Evolutionary conservation across 2,113 vertebrate genomes (phyloP).

Genomic region (Oncorhynchus tshawytscha): DNA sequence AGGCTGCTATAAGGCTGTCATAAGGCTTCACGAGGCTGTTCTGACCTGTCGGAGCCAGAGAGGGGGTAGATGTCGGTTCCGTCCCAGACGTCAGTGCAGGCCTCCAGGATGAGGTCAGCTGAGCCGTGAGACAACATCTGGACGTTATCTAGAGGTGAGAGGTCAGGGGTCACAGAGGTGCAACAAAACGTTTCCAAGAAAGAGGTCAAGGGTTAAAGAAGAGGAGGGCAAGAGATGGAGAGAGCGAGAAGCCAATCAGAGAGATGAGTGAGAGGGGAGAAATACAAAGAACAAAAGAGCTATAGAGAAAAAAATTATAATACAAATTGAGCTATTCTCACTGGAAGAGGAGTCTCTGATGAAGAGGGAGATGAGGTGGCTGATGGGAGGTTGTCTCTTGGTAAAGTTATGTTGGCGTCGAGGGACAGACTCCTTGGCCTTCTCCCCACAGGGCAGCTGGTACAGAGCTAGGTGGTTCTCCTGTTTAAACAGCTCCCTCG

Average conservation of each 20-base stretch:
- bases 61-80: conserved; percentile 95
- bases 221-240: background rate
- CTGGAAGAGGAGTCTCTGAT: conserved; percentile 92
- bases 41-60: conserved; percentile 92
- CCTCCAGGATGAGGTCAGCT: conserved; percentile 92
- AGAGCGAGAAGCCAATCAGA: background rate
- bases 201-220: conserved; percentile 1
- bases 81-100: conserved; percentile 98
- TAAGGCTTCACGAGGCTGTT: too few relatives aligned
- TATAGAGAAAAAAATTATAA: background rate
- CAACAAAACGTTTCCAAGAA: background rate
- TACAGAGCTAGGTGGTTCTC: conserved; percentile 95
- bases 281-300: background rate
- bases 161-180: background rate
- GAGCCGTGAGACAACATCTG: conserved; percentile 99
- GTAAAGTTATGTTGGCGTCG: conserved; percentile 83
- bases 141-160: conserved; percentile 72
- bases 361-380: conserved; percentile 94
- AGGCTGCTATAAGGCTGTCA: too few relatives aligned
- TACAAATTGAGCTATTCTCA: conserved; percentile 67
- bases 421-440: conserved; percentile 82
- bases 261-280: background rate
- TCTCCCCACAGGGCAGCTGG: conserved; percentile 89
- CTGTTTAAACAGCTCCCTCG: conserved; percentile 93
- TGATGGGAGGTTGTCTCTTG: conserved; percentile 90